Conservation (phyloP, 1,140 invertebrate species). For the Hylaeus volcanicus region DNA sequence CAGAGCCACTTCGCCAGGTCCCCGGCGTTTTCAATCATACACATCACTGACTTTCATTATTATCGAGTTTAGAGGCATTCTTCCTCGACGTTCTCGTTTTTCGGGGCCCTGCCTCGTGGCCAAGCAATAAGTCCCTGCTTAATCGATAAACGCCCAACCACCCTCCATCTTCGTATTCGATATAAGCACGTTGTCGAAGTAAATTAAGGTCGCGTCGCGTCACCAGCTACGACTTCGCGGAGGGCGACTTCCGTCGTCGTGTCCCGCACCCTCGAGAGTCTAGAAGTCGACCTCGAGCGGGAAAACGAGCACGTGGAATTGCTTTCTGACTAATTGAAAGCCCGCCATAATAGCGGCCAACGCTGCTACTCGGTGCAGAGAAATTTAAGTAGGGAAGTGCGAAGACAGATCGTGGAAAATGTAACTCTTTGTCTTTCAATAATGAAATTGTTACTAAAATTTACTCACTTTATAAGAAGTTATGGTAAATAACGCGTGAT, state of each 20-base stretch:
- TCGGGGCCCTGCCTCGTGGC: constrained; percentile 1
- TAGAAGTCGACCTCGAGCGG: background rate
- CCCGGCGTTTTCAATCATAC: constrained; percentile 75
- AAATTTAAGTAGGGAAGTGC: too few species aligned
- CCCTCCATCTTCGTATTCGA: constrained; percentile 6
- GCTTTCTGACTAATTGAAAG: constrained; percentile 1
- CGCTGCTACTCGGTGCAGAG: background rate
- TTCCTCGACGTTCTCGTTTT: constrained; percentile 13
- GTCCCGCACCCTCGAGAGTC: background rate
- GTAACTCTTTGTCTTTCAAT: too few species aligned
- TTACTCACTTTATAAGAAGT: too few species aligned
- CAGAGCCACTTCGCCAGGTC: constrained; percentile 54
- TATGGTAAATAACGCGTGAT: too few species aligned
- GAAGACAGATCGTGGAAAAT: too few species aligned
- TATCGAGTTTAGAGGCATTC: constrained; percentile 71
- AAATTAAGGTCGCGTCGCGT: constrained; percentile 32
- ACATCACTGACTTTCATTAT: constrained; percentile 76
- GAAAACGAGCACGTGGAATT: background rate
- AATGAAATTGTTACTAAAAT: too few species aligned
- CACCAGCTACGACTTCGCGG: background rate
- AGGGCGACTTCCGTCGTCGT: constrained; percentile 5
- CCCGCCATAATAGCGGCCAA: background rate
- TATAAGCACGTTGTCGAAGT: constrained; percentile 3
- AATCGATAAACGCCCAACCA: constrained; percentile 46
- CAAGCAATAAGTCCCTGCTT: constrained; percentile 41